Conservation (phyloP, 1,140 invertebrate species). For the Drosophila nikananu region DNA sequence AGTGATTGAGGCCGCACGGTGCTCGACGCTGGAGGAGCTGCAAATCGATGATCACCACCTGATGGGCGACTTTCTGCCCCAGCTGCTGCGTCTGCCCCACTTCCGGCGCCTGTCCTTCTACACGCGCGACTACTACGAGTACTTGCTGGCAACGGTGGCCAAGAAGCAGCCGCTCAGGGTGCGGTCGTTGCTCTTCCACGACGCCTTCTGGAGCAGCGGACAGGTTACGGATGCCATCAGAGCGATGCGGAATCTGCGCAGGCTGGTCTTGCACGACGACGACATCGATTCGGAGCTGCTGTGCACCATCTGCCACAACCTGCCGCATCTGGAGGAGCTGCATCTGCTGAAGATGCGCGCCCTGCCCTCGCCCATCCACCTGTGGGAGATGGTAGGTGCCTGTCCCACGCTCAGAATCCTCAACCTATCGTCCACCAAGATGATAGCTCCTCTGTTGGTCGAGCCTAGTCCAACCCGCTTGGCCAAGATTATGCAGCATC, state of each 20-base stretch:
- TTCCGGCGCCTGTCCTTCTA: constrained; percentile 51
- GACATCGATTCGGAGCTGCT: constrained; percentile 51
- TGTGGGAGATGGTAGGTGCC: constrained; percentile 42
- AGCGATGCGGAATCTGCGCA: constrained; percentile 44
- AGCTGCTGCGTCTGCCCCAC: constrained; percentile 35
- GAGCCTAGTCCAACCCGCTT: not conserved
- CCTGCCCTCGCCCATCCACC: constrained; percentile 33
- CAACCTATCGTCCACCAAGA: constrained; percentile 29
- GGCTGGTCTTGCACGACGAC: constrained; percentile 55
- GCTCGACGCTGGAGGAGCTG: constrained; percentile 56
- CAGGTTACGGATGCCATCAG: constrained; percentile 10
- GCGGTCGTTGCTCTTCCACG: constrained; percentile 55
- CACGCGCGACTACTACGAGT: constrained; percentile 59
- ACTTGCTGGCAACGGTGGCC: constrained; percentile 27
- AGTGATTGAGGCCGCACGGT: constrained; percentile 9
- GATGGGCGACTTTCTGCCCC: constrained; percentile 36
- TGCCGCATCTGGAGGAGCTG: constrained; percentile 50
- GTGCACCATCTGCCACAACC: constrained; percentile 15
- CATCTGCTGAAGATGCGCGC: constrained; percentile 57
- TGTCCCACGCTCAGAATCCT: constrained; percentile 34
- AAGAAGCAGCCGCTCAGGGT: constrained; percentile 24
- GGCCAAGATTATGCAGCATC: constrained; percentile 2
- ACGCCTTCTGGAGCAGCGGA: constrained; percentile 57
- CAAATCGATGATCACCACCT: constrained; percentile 65
- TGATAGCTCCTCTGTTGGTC: constrained; percentile 21